phyloP scores from a whole-genome alignment of 1,140 invertebrate species.

The Orussus abietinus region DNA sequence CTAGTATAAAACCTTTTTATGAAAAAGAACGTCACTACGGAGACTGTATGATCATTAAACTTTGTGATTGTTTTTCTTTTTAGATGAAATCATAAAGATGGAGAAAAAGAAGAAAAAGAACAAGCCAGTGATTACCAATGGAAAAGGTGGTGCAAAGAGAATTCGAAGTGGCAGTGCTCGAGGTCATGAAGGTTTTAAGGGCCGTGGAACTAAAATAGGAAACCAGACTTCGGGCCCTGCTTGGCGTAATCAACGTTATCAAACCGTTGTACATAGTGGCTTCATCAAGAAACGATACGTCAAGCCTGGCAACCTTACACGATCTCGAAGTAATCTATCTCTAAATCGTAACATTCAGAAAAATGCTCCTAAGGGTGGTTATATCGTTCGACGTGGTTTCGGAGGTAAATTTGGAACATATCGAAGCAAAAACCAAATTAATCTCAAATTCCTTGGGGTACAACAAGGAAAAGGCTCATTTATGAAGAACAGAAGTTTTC shows the following conservation, averaged over 20 bases:
- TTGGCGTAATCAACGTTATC: no score
- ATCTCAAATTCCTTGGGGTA: constrained; percentile 32
- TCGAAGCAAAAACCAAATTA: constrained; percentile 38
- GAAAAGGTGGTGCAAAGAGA: no score
- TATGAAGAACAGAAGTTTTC: constrained; percentile 27
- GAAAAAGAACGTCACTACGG: no score
- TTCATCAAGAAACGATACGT: constrained; percentile 42
- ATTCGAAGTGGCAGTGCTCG: no score
- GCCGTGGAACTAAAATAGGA: no score
- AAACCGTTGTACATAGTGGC: no score
- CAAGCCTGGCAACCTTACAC: constrained; percentile 23
- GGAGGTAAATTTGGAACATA: constrained; percentile 28
- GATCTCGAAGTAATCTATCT: constrained; percentile 32
- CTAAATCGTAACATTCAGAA: constrained; percentile 29
- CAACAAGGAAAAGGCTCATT: no score
- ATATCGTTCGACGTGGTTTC: constrained; percentile 22
- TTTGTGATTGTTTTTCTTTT: constrained; percentile 48
- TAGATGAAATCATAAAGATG: constrained; percentile 55
- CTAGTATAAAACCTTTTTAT: no score
- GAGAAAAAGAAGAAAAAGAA: constrained; percentile 50
- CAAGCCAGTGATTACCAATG: constrained; percentile 29
- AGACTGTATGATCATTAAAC: no score
- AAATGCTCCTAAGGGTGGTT: constrained; percentile 24
- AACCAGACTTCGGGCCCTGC: no score
- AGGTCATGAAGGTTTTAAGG: no score